Conservation (phyloP, 2,113 vertebrate genomes). For the Puma concolor region DNA sequence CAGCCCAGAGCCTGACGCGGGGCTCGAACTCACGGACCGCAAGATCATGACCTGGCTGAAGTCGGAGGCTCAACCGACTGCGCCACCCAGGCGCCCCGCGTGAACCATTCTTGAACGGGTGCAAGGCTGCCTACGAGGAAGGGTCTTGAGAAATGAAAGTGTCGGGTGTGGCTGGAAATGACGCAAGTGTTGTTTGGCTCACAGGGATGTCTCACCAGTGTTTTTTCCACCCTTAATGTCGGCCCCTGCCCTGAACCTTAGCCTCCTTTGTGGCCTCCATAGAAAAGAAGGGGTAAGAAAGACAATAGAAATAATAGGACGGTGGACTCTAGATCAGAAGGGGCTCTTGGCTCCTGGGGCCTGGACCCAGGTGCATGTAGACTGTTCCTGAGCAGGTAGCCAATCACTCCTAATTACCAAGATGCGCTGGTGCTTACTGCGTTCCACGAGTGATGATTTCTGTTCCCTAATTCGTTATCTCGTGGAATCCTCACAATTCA, state of each 20-base stretch:
- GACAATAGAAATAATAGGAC: neutral
- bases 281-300: neutral
- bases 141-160: neutral
- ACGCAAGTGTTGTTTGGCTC: neutral
- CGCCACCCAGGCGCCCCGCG: too few relatives aligned
- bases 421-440: neutral
- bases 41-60: too few relatives aligned
- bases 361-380: rapidly evolving
- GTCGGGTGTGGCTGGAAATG: neutral
- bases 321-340: neutral
- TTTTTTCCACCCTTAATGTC: neutral
- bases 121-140: neutral
- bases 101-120: neutral
- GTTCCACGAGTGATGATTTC: neutral
- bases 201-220: neutral
- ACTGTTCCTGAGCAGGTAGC: neutral
- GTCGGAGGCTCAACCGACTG: too few relatives aligned
- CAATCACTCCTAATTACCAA: too few relatives aligned
- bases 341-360: too few relatives aligned
- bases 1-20: too few relatives aligned
- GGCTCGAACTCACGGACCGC: too few relatives aligned
- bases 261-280: neutral
- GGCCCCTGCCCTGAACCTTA: neutral
- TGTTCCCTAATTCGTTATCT: neutral
- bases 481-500: neutral